Conservation (phyloP, 2,888 invertebrate genomes). For the Polyommatus icarus region DNA sequence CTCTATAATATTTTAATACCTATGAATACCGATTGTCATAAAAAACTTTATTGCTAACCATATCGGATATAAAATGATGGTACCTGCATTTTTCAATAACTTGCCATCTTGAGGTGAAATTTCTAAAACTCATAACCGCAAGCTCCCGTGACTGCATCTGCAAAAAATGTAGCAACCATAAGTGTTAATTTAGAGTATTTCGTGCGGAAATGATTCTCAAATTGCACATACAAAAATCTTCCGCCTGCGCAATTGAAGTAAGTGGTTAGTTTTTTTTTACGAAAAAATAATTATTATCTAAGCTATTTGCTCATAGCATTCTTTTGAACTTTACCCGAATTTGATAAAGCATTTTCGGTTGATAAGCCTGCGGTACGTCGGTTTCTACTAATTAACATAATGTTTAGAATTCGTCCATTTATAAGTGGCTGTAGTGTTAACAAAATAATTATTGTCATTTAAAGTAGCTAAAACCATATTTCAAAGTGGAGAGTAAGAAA, state of each 20-base stretch:
- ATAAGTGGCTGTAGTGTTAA: background rate
- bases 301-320: slow-evolving; percentile 20
- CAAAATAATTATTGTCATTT: background rate
- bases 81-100: slow-evolving; percentile 18
- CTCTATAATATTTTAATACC: background rate
- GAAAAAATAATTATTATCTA: slow-evolving; percentile 20
- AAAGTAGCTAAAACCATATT: background rate
- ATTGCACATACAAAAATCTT: slow-evolving; percentile 70
- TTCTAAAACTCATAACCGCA: slow-evolving; percentile 51
- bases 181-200: slow-evolving; percentile 64
- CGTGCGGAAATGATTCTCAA: slow-evolving; percentile 78
- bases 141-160: slow-evolving; percentile 46
- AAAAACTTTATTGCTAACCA: background rate
- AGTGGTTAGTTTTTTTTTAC: slow-evolving; percentile 44
- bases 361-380: background rate
- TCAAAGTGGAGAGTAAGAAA: background rate
- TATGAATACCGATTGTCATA: background rate
- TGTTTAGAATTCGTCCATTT: no score
- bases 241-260: slow-evolving; percentile 56
- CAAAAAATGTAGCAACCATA: slow-evolving; percentile 63
- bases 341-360: background rate
- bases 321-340: background rate
- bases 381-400: background rate
- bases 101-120: background rate
- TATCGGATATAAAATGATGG: background rate